Base-by-base conservation (phyloP, 1,140 invertebrate genomes). In the Polyergus mexicanus region DNA sequence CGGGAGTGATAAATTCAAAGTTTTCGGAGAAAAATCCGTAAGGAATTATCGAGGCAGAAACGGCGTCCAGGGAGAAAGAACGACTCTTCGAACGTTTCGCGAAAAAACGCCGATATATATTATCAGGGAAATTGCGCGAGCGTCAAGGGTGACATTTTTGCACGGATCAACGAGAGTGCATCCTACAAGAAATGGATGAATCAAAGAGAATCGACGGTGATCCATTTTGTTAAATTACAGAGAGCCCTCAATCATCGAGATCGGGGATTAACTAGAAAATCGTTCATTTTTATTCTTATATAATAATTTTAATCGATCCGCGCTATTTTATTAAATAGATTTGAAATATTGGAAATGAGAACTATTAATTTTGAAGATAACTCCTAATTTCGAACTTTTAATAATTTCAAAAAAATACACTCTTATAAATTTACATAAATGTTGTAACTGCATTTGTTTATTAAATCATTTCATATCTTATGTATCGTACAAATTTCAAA, bases 11-110 rank as follows among this genome's bases (percentile, higher is more conserved):
- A 84, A 72, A 69, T 75, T 85, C 38, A 22, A 83, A 89, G 54
- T 89, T 86, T 65, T 84, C 69, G 25, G 8, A 86, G 63, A 56
- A 80, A 44, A 77, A 89, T 89, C 85, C 62, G 47, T 54, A 28
- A 44, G 60, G 35, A 86, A 89, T 89, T 86, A 84, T 74, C 69
- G 78, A 75, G 60, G 63, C 22, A 28, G 74, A 41, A 62, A 65
- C 25, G 76, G 56, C 65, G 58, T 35, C 16, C 22, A 47, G 32
- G 54, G 32, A 69, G 32, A 35, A n/a, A 56, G 32, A 51, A 62
- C 10, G 56, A 83, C 78, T 28, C 38, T 1, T 6, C 28, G 38
- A 78, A 66, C 47, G 66, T 66, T 62, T 54, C 28, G 68, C 22
- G 32, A 71, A 80, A 80, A 72, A 83, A 51, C 68, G 63, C 75